Base-by-base conservation (phyloP, 2,888 invertebrate species). In the Drosophila nr. perissopoda region DNA sequence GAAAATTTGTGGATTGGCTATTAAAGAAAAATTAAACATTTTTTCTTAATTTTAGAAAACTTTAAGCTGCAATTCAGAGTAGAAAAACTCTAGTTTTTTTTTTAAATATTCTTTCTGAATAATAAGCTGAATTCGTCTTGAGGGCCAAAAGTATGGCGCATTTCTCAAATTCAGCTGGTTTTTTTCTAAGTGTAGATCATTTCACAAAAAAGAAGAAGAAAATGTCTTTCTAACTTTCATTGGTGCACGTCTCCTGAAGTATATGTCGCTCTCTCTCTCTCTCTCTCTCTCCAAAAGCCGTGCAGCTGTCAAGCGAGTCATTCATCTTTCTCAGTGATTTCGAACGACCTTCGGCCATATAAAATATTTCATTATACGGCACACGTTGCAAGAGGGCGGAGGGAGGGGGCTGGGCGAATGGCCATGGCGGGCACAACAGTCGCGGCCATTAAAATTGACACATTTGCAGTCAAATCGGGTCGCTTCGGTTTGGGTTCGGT, bases 371-470 rank as follows among this genome's bases (percentile, higher is more conserved):
- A 83, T 76, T 83, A 72, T 69, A 68, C 53, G 42, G 42, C 60
- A 65, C 64, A 73, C 63, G 71, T 73, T 64, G 42, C 51, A 21
- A 18, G 59, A 27, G 4, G 16, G 25, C 29, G 21, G 54, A 36
- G 29, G n/a, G 7, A 8, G 21, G 51, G 42, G 53, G 49, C 13
- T 29, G 29, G 29, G 34, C 1, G 13, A 16, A 13, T 56, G 29
- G 54, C 27, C 67, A 27, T 31, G 48, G 59, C 27, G 57, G 51
- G 18, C 52, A 48, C 42, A 51, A 78, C 73, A 80, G 72, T 67
- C 62, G 67, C 42, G 68, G 64, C 52, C 75, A 80, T 84, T 78
- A 79, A 80, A 86, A 67, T 73, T 69, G 83, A 63, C 76, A 73
- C 78, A 75, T 73, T 83, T 73, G 73, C 76, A 61, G 73, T 74